Percentiles rank a stretch among this genome's conserved stretches.
Evolutionary conservation across 2,113 vertebrate species (phyloP).

Genomic region (Pavo muticus): DNA sequence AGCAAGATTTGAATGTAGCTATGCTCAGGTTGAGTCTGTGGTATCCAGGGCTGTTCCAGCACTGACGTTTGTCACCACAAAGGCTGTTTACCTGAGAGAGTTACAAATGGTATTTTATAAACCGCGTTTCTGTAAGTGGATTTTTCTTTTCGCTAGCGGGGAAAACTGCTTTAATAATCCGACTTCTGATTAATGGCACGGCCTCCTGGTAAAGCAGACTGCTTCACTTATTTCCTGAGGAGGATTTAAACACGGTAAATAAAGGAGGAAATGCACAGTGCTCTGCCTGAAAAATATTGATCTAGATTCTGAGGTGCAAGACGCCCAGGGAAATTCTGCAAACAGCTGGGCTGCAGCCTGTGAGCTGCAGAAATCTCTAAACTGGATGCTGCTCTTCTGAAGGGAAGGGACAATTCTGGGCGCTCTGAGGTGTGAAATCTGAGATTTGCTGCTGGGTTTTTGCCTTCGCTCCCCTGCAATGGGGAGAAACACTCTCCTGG

Average conservation of each 20-base stretch:
- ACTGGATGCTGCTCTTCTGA: background rate
- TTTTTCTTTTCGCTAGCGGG: background rate
- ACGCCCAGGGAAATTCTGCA: background rate
- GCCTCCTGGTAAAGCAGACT: constrained; percentile 31
- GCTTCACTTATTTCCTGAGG: background rate
- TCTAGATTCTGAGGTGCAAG: background rate
- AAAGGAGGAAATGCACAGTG: constrained; percentile 19
- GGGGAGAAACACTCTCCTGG: background rate
- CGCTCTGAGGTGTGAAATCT: background rate
- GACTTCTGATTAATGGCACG: constrained; percentile 55
- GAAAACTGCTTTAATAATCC: constrained; percentile 55
- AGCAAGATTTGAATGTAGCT: background rate
- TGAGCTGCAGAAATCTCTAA: background rate
- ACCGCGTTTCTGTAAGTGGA: constrained; percentile 46
- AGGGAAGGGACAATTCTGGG: background rate
- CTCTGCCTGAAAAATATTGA: constrained; percentile 40
- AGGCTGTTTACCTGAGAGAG: constrained; percentile 27
- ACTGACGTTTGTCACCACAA: constrained; percentile 34
- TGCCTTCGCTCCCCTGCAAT: background rate
- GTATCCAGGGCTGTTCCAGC: background rate
- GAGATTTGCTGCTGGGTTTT: constrained; percentile 13
- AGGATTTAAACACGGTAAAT: constrained; percentile 46
- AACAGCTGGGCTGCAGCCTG: background rate
- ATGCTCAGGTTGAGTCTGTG: background rate
- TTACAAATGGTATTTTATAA: constrained; percentile 70